Evolutionary conservation across 2,797 vertebrate genomes (phyloP).

Genomic region (Yasuhikotakia modesta): DNA sequence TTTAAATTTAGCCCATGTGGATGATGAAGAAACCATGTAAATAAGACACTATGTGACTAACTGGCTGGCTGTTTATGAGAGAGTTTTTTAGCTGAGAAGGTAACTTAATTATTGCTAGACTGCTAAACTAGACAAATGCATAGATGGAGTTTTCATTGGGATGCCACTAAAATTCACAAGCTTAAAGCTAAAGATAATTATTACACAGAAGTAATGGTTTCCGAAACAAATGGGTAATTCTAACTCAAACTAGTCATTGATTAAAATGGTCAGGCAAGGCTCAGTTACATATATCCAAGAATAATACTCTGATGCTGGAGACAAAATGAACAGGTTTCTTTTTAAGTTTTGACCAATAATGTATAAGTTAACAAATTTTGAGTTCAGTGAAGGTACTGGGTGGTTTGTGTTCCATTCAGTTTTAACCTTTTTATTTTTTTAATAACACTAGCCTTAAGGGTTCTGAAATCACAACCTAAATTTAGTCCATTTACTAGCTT

Average conservation of each 20-base stretch:
- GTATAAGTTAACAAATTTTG: too few relatives aligned
- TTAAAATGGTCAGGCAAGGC: not conserved
- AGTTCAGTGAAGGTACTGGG: not conserved
- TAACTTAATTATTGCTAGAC: too few relatives aligned
- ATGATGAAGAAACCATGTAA: not conserved
- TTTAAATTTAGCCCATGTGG: not conserved
- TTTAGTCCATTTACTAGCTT: constrained; percentile 62
- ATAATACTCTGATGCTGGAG: too few relatives aligned
- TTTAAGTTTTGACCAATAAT: not conserved
- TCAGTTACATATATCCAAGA: too few relatives aligned
- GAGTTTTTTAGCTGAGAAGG: too few relatives aligned
- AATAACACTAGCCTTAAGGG: constrained; percentile 36
- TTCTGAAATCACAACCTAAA: constrained; percentile 62
- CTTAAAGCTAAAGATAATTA: too few relatives aligned
- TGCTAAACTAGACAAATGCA: too few relatives aligned
- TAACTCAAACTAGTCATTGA: too few relatives aligned
- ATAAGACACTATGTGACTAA: not conserved
- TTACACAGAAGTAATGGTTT: not conserved
- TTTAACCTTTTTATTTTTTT: constrained; percentile 15
- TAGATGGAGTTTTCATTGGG: too few relatives aligned
- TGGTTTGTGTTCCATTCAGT: not conserved
- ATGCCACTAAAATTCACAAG: too few relatives aligned
- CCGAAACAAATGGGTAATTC: not conserved
- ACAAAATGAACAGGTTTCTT: too few relatives aligned
- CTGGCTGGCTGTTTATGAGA: too few relatives aligned